Evolutionary conservation across 2,797 vertebrate genomes (phyloP).

Genomic region (Pogonophryne albipinna): DNA sequence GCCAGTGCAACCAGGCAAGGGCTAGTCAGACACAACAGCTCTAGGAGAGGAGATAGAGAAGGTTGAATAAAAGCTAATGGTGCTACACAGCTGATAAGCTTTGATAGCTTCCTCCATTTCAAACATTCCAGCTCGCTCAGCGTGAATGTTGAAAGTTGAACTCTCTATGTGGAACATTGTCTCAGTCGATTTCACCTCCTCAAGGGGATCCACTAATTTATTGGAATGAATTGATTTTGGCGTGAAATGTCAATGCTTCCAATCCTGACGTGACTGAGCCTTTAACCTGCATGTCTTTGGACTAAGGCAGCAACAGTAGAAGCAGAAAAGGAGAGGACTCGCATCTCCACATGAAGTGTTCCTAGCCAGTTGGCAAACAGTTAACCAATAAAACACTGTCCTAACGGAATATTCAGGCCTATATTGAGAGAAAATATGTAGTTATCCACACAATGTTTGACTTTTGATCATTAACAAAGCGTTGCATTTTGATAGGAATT

Average conservation of each 20-base stretch:
- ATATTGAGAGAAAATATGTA: background rate
- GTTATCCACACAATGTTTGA: background rate
- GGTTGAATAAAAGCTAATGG: background rate
- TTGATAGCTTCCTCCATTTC: background rate
- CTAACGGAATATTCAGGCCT: background rate
- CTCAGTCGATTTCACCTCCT: background rate
- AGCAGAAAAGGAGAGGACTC: background rate
- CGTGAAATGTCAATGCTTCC: background rate
- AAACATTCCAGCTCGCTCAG: background rate
- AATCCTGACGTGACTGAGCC: background rate
- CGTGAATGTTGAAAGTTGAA: background rate
- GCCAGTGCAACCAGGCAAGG: background rate
- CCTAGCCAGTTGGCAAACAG: background rate
- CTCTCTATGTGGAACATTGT: background rate
- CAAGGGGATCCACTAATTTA: background rate
- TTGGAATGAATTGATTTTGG: background rate
- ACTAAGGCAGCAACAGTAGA: background rate
- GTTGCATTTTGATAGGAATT: background rate
- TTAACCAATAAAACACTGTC: background rate
- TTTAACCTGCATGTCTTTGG: conserved; percentile 14
- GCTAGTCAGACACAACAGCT: background rate
- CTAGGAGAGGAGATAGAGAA: background rate
- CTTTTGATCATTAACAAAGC: background rate
- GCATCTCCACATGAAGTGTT: background rate
- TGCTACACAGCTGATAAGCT: background rate